These are phyloP conservation scores for Poecile montanus DNA, from an alignment of 2,797 vertebrate genomes.

Conservation along the genomic window DNA sequence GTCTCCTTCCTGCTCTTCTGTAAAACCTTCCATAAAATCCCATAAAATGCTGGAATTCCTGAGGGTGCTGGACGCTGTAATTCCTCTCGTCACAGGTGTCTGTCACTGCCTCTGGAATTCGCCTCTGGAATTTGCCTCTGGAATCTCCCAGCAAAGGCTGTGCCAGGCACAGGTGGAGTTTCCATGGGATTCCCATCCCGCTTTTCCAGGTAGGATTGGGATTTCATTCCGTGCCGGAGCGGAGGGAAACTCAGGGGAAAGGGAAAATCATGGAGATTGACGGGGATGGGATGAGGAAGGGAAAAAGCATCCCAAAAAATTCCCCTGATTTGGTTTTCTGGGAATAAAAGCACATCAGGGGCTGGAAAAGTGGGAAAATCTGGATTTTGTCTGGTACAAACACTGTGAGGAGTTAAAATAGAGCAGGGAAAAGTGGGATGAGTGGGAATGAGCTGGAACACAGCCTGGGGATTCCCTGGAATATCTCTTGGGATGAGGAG, in stretches of 20 bases:
- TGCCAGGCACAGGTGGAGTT: fast-evolving
- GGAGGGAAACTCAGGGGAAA: background rate
- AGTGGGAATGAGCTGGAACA: background rate
- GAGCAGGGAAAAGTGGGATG: background rate
- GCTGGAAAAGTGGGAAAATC: background rate
- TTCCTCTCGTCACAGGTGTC: background rate
- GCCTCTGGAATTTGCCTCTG: background rate
- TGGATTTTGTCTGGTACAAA: background rate
- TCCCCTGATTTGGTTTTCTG: background rate
- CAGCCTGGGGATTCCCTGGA: background rate
- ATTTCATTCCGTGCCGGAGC: fast-evolving
- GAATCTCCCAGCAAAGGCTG: background rate
- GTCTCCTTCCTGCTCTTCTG: background rate
- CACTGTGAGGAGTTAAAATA: fast-evolving
- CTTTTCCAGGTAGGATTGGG: background rate
- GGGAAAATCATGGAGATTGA: background rate
- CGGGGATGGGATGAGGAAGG: background rate
- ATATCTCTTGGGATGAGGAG: background rate
- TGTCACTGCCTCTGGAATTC: background rate
- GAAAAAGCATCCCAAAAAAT: background rate
- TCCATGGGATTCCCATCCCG: background rate
- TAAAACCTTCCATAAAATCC: too few species aligned
- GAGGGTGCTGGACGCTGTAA: background rate
- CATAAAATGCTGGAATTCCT: background rate
- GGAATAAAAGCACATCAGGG: background rate